phyloP scores from a whole-genome alignment of 1,140 invertebrate genomes.

The Panagrolaimus sp. region DNA sequence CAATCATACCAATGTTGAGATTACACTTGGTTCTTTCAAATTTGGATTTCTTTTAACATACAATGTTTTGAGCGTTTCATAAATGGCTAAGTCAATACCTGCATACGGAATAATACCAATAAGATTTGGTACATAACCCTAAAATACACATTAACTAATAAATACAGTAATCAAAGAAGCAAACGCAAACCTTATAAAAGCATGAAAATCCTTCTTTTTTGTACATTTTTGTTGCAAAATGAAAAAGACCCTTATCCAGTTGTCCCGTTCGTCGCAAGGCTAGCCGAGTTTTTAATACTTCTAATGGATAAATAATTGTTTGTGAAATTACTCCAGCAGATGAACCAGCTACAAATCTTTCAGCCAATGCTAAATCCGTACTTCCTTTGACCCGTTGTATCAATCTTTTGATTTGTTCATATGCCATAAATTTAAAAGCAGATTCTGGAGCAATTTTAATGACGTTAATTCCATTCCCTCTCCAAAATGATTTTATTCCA shows the following conservation, averaged over 20 bases:
- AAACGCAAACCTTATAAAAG: conserved; percentile 76
- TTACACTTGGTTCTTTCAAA: conserved; percentile 64
- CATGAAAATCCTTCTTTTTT: conserved; percentile 73
- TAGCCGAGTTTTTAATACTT: conserved; percentile 93
- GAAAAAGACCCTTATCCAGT: conserved; percentile 75
- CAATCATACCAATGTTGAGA: conserved; percentile 70
- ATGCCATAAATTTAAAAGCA: conserved; percentile 93
- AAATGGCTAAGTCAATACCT: conserved; percentile 94
- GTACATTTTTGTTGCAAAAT: conserved; percentile 85
- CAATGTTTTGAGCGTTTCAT: conserved; percentile 71
- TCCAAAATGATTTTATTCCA: conserved; percentile 82
- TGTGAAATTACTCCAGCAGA: conserved; percentile 90
- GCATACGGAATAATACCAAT: conserved; percentile 93
- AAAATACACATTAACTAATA: not conserved
- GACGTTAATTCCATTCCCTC: conserved; percentile 96
- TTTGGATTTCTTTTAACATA: conserved; percentile 66
- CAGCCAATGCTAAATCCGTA: conserved; percentile 75
- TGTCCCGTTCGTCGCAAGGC: conserved; percentile 89
- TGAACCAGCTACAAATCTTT: conserved; percentile 87
- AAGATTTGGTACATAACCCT: conserved; percentile 80
- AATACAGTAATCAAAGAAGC: conserved; percentile 8
- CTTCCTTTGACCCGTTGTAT: conserved; percentile 70
- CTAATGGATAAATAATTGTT: conserved; percentile 91
- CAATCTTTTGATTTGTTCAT: conserved; percentile 83
- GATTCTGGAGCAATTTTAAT: conserved; percentile 97